Base-by-base conservation (phyloP, 1,140 invertebrate genomes). In the Drosophila azteca region DNA sequence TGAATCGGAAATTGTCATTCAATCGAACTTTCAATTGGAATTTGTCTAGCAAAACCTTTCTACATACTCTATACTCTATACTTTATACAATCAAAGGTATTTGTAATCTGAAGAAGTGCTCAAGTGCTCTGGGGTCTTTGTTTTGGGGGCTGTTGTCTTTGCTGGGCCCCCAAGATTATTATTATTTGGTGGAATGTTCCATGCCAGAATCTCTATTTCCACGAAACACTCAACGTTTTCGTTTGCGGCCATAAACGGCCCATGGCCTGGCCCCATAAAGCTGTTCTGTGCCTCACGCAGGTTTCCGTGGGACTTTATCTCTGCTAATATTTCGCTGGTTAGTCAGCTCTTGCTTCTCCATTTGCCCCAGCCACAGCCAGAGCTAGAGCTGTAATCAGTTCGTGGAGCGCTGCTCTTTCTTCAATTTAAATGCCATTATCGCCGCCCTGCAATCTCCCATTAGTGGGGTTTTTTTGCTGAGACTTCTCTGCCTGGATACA, bases 391-490 rank as follows among this genome's bases (percentile, higher is more conserved):
- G 17, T 62, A 73, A 74, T 74, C 71, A 66, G 46, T 58, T 58
- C 39, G 20, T 44, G 45, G 46, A 46, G 68, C 31, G 31, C 31
- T 31, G 8, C 52, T 60, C 55, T 72, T 22, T 46, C 43, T 67
- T 67, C 51, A 39, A 61, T 67, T 76, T 54, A 46, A 75, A 75
- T 52, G 55, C 24, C 54, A 67, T 60, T 74, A 75, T 74, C 62
- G 39, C 29, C 3, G 44, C 7, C 3, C 20, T 31, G 13, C 9
- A 45, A 73, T 57, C 43, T 54, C 29, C 49, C 44, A 58, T 39
- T 24, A 15, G 57, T 72, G 31, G 46, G 22, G 49, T 55, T 29
- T 48, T 51, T 51, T 15, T 22, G 9, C 0, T 2, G 3, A 20
- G 35, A 35, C 8, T 39, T 39, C 35, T 39, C 4, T 39, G 35